These are phyloP conservation scores for Macrotus californicus DNA, from an alignment of 2,113 vertebrate species.

Conservation along the genomic window DNA sequence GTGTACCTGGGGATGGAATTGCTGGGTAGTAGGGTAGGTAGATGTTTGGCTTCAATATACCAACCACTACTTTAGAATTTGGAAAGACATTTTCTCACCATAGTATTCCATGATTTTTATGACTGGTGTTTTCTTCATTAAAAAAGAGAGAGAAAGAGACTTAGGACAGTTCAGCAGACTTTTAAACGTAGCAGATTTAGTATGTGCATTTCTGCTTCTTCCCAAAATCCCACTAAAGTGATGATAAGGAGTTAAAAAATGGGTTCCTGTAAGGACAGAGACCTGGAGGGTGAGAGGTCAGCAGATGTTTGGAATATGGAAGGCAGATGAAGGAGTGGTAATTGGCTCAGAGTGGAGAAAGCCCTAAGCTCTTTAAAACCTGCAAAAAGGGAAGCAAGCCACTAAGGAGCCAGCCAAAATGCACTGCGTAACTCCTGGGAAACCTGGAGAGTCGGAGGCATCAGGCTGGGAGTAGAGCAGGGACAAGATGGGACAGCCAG, in stretches of 20 bases:
- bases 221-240: not conserved
- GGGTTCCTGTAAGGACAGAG: not conserved
- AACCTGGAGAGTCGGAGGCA: accelerated
- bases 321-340: not conserved
- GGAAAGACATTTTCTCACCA: not conserved
- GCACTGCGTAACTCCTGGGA: accelerated
- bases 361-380: not conserved
- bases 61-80: not conserved
- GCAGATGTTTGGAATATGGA: not conserved
- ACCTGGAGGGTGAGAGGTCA: not conserved
- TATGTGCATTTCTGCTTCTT: not conserved
- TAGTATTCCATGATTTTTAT: not conserved
- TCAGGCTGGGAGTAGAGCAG: not conserved
- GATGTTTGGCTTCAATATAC: not conserved
- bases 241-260: not conserved
- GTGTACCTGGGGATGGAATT: not conserved
- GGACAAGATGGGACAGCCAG: not conserved
- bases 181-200: not conserved
- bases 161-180: not conserved
- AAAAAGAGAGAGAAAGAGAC: not conserved
- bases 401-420: accelerated
- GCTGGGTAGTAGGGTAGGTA: no score
- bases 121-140: not conserved
- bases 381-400: not conserved
- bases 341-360: accelerated